These are phyloP conservation scores for Onychostoma macrolepis DNA, from an alignment of 2,113 vertebrate species.

Conservation along the genomic window DNA sequence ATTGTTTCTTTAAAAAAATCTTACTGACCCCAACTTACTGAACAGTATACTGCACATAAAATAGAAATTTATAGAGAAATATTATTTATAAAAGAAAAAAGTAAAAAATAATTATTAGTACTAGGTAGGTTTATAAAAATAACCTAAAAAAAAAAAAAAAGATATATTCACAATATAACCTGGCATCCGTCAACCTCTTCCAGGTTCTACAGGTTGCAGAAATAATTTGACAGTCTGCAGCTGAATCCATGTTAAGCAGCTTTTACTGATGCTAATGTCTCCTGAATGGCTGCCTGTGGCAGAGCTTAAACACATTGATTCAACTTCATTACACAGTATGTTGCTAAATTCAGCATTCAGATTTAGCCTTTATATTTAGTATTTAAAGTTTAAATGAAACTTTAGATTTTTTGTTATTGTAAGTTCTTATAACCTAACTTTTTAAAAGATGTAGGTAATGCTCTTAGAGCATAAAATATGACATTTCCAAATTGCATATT, in stretches of 20 bases:
- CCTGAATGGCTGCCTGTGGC: neutral
- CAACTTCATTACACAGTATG: no score
- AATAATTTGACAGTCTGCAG: neutral
- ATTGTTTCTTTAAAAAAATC: no score
- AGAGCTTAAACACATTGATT: neutral
- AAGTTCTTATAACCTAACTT: neutral
- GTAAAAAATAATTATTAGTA: neutral
- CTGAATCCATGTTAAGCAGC: slow-evolving; percentile 1
- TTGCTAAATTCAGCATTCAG: neutral
- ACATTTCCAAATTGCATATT: slow-evolving; percentile 5
- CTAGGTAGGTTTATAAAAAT: neutral
- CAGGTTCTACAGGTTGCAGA: neutral
- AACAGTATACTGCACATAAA: no score
- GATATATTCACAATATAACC: neutral
- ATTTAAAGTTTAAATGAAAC: neutral
- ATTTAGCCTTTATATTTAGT: neutral
- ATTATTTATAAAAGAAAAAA: neutral
- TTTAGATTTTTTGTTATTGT: neutral
- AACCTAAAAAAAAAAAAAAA: no score
- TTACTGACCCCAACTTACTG: no score
- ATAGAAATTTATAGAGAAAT: neutral
- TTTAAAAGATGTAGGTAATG: neutral
- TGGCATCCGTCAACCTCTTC: neutral
- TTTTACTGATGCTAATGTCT: neutral
- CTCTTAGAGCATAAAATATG: neutral